Base-by-base conservation (phyloP, 2,113 vertebrate species). In the Oncorhynchus keta region DNA sequence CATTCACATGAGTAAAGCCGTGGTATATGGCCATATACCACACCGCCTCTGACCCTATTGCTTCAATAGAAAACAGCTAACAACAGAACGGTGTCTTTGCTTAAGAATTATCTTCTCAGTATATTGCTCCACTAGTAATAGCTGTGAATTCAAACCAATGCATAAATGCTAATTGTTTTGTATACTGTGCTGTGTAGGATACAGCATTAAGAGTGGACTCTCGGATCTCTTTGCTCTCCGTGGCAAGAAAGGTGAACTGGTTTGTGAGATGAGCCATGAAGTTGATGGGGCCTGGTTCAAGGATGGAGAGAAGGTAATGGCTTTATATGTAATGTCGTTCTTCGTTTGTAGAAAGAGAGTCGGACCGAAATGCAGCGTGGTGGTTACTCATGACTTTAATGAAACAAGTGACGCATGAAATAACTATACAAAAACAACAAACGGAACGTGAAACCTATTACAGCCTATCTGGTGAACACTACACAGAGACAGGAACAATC, bases 261-360 rank as follows among this genome's bases (percentile, higher is more conserved):
- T 72, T 14, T 94, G 93, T 64, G 87, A 78, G 22, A 91, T 95
- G 81, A 92, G 84, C 65, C 81, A 49, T 0, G 81, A 94, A 3
- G 77, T 91, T 14, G 87, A 90, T 0, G 93, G 94, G 1, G 16
- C 78, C 74, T 95, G 95, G 95, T 93, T 91, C 76, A 96, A 95
- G 83, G 92, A 96, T 65, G 94, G 93, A 55, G 85, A 93, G 26
- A 87, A 94, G 92, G 96, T 97, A 86, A 24, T 78, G 67, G 16
- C 18, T 11, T 0, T 48, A 3, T n/a, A n/a, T n/a, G n/a, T n/a
- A n/a, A n/a, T n/a, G n/a, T n/a, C n/a, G n/a, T n/a, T n/a, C n/a
- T n/a, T n/a, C n/a, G n/a, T n/a, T n/a, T n/a, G n/a, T n/a, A n/a
- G n/a, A n/a, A n/a, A n/a, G n/a, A n/a, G n/a, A n/a, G n/a, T n/a